These are phyloP conservation scores for Tryphoninae sp. DNA, from an alignment of 2,888 invertebrate genomes.

Conservation along the genomic window DNA sequence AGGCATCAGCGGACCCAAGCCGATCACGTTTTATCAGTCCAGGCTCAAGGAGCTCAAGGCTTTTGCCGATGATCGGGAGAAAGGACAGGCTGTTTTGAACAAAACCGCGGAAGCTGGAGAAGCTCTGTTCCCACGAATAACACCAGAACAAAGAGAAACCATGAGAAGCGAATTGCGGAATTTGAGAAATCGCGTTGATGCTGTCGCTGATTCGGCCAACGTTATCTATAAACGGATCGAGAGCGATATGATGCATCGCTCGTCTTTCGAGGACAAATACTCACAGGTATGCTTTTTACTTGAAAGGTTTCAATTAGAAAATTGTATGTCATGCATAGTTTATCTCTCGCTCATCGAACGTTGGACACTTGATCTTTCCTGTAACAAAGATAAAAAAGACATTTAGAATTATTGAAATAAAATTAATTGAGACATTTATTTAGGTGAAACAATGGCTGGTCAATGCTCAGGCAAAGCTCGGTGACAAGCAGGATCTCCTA, in stretches of 20 bases:
- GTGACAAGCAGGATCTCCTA: constrained; percentile 87
- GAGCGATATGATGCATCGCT: constrained; percentile 93
- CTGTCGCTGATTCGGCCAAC: constrained; percentile 92
- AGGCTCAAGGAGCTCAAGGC: constrained; percentile 90
- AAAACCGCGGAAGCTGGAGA: constrained; percentile 94
- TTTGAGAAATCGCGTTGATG: constrained; percentile 91
- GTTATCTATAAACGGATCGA: constrained; percentile 93
- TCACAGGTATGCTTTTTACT: constrained; percentile 83
- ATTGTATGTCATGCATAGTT: neutral
- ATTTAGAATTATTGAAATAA: neutral
- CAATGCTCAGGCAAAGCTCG: constrained; percentile 89
- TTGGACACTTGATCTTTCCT: too few species aligned
- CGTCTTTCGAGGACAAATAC: constrained; percentile 96
- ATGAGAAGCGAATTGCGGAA: constrained; percentile 91
- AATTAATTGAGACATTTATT: constrained; percentile 25
- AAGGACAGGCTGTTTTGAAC: constrained; percentile 90
- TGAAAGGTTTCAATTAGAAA: neutral
- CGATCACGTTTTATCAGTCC: constrained; percentile 85
- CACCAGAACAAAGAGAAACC: constrained; percentile 92
- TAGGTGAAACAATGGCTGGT: constrained; percentile 91
- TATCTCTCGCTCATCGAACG: too few species aligned
- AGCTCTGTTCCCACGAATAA: constrained; percentile 92
- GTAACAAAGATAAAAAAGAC: neutral
- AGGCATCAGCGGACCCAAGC: constrained; percentile 89
- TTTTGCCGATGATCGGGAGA: constrained; percentile 88